phyloP scores from a whole-genome alignment of 2,113 vertebrate species.

The Gymnorhina tibicen region DNA sequence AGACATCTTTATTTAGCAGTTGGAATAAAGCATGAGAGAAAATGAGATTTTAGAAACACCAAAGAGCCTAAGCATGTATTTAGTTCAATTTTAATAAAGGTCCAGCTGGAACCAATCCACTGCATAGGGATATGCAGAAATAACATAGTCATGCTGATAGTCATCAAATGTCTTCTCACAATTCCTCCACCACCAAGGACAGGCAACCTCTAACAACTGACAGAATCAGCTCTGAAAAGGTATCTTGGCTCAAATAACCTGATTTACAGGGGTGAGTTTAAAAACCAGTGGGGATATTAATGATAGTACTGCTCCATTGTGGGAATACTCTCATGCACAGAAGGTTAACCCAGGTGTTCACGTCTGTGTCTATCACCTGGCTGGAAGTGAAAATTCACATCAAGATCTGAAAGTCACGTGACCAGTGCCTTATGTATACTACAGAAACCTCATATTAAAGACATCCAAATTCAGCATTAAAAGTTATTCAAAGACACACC shows the following conservation, averaged over 20 bases:
- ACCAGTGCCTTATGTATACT: not conserved
- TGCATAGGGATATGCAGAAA: conserved; percentile 5
- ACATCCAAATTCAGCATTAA: not conserved
- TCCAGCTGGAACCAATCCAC: conserved; percentile 34
- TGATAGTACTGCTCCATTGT: not conserved
- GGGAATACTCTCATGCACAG: not conserved
- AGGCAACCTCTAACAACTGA: not conserved
- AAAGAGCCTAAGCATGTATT: not conserved
- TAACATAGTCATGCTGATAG: conserved; percentile 16
- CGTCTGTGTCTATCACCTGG: not conserved
- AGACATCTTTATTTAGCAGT: not conserved
- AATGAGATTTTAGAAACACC: not conserved
- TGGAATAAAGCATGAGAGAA: not conserved
- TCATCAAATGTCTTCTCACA: not conserved
- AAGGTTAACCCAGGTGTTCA: not conserved
- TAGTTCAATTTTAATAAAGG: conserved; percentile 1
- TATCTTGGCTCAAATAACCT: not conserved
- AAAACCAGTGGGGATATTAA: not conserved
- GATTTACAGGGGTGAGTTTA: not conserved
- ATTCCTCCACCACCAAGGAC: not conserved
- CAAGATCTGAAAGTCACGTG: not conserved
- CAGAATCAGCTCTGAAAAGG: not conserved
- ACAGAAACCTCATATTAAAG: not conserved
- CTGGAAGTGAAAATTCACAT: not conserved
- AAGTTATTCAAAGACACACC: conserved; percentile 15